These are phyloP conservation scores for Biston betularia DNA, from an alignment of 2,888 invertebrate genomes.

Conservation along the genomic window DNA sequence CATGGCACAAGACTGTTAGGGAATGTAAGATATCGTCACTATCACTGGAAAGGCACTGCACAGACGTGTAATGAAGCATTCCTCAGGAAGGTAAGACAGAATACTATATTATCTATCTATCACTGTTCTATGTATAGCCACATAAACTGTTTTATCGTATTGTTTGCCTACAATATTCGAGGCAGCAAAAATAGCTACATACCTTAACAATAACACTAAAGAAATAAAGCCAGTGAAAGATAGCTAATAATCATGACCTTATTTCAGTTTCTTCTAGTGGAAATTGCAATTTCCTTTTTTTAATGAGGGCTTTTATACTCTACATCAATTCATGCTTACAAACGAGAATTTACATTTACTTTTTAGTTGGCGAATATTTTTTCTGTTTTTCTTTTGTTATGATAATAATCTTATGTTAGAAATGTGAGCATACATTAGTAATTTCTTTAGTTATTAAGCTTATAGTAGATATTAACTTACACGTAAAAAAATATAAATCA, in stretches of 20 bases:
- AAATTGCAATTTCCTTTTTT: slow-evolving; percentile 83
- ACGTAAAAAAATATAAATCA: not conserved
- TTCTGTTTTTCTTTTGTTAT: not conserved
- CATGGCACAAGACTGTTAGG: slow-evolving; percentile 89
- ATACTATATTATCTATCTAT: not conserved
- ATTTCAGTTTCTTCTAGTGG: slow-evolving; percentile 76
- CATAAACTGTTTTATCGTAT: slow-evolving; percentile 29
- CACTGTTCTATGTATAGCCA: slow-evolving; percentile 11
- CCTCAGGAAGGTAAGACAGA: slow-evolving; percentile 91
- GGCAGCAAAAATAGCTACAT: slow-evolving; percentile 30
- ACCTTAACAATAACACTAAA: slow-evolving; percentile 48
- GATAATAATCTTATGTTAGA: not conserved
- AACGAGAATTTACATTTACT: slow-evolving; percentile 11
- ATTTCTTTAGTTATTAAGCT: too few species aligned
- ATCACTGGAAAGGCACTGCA: slow-evolving; percentile 94
- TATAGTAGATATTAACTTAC: too few species aligned
- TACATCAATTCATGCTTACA: slow-evolving; percentile 58
- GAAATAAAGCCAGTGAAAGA: slow-evolving; percentile 61
- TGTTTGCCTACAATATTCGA: slow-evolving; percentile 32
- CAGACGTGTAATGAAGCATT: slow-evolving; percentile 96
- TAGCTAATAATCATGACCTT: slow-evolving; percentile 79
- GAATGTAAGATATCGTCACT: slow-evolving; percentile 90
- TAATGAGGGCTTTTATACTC: slow-evolving; percentile 80
- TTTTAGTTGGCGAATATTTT: not conserved
- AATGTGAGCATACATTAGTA: not conserved